phyloP scores from a whole-genome alignment of 1,140 invertebrate species.

The Tetranychus urticae region DNA sequence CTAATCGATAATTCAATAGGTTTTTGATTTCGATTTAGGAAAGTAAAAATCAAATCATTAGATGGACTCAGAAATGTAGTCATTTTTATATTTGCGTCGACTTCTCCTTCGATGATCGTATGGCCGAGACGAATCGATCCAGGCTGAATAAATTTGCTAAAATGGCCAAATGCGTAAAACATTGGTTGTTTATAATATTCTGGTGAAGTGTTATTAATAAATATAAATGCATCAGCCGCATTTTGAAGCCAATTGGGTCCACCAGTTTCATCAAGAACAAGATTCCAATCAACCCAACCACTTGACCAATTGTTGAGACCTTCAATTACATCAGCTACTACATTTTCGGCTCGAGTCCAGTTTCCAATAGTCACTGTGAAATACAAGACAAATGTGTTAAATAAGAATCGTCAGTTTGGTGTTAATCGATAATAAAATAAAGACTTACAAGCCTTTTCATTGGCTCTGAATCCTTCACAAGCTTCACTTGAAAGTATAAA shows the following conservation, averaged over 20 bases:
- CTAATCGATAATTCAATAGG: too few relatives aligned
- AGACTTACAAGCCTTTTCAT: too few relatives aligned
- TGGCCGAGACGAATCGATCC: background rate
- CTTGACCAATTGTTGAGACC: constrained; percentile 20
- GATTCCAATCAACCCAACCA: constrained; percentile 29
- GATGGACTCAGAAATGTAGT: too few relatives aligned
- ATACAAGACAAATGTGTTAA: background rate
- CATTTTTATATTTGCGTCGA: too few relatives aligned
- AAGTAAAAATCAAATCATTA: too few relatives aligned
- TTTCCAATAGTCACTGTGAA: background rate
- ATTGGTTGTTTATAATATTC: constrained; percentile 31
- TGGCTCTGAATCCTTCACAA: constrained; percentile 12
- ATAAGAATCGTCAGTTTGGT: background rate
- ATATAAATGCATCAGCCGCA: constrained; percentile 24
- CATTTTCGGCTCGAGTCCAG: constrained; percentile 4
- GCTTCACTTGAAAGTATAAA: constrained; percentile 36
- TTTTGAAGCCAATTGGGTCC: constrained; percentile 27
- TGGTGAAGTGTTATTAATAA: constrained; percentile 18
- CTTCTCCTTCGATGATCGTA: too few relatives aligned
- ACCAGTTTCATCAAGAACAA: constrained; percentile 24
- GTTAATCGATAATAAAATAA: background rate
- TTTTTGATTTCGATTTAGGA: too few relatives aligned
- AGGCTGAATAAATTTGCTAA: constrained; percentile 15
- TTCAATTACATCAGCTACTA: constrained; percentile 13
- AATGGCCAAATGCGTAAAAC: constrained; percentile 29